A percentile compares a stretch with the other conserved stretches of the same genome.
Conservation (phyloP, 2,888 invertebrate genomes). For the Drosophila subquinaria region DNA sequence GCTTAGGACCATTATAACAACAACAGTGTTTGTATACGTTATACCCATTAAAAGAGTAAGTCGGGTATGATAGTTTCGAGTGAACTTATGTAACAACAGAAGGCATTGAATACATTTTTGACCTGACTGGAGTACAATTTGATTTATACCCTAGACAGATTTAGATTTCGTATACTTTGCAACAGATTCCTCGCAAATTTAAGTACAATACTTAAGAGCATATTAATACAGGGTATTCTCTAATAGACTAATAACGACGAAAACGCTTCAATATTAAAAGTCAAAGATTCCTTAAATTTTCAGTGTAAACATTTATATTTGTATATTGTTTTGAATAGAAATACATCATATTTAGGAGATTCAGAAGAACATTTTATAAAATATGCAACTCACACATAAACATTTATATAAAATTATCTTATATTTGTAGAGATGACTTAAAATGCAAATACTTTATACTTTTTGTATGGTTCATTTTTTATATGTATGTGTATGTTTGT, state of each 20-base stretch:
- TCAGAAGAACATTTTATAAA: slow-evolving; percentile 39
- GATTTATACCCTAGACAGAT: not conserved
- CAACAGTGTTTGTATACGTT: slow-evolving; percentile 8
- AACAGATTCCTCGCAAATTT: not conserved
- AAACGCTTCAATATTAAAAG: not conserved
- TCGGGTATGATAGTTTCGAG: not conserved
- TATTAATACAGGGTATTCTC: not conserved
- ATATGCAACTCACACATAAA: slow-evolving; percentile 33
- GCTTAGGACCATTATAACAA: slow-evolving; percentile 8
- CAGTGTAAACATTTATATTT: slow-evolving; percentile 32
- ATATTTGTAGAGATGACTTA: slow-evolving; percentile 44
- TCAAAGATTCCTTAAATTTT: not conserved
- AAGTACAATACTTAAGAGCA: not conserved
- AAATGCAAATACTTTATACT: slow-evolving; percentile 37
- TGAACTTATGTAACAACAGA: not conserved
- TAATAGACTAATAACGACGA: not conserved
- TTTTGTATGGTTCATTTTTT: slow-evolving; percentile 1
- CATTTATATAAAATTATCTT: slow-evolving; percentile 45
- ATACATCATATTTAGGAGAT: slow-evolving; percentile 39
- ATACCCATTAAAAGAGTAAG: not conserved
- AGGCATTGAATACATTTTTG: not conserved
- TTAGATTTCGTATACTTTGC: not conserved
- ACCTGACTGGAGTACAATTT: not conserved
- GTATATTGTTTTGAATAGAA: slow-evolving; percentile 24
- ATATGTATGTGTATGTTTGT: not conserved